Evolutionary conservation across 2,797 vertebrate species (phyloP), one percentile per base, ranked within the genome.

Genomic region (Chiloscyllium punctatum): DNA sequence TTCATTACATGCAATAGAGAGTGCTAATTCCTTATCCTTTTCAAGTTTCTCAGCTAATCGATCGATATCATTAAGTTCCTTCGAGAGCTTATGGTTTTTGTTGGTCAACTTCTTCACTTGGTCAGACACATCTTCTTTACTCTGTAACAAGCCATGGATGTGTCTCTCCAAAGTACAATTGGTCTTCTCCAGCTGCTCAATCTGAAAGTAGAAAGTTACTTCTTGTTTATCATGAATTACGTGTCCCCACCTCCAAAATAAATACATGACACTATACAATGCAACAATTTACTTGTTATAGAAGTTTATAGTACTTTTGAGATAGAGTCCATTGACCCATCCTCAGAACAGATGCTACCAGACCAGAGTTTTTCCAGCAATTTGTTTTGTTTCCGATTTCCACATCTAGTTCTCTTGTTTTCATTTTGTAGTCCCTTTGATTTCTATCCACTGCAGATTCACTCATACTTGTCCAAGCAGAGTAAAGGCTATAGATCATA

Each of bases 1-100:
- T 95, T 97, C 96, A 96, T 97, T 97, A 69, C 97, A 96, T 4
- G 97, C 96, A 25, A 96, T 96, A 96, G 97, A 96, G 96, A 97
- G 96, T 13, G 96, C 96, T 96, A 96, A 96, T 68, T 97, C 96
- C 95, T 97, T 97, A 92, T 97, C 96, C 96, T 96, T 96, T 96
- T 97, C 96, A 96, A 97, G 96, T 88, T 96, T 96, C 95, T 97
- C 96, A 95, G 97, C 96, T 57, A 97, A 96, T 96, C 97, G 96
- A 96, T 97, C 97, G 96, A 97, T 96, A 96, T 97, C 96, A 96
- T 97, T 96, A 95, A 97, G 96, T 96, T 97, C 97, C 96, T 97
- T 96, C 96, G 96, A 96, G 90, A 97, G 96, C 95, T 96, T 96
- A 96, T 97, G 96, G 97, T 97, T 97, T 96, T 97, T 96, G 95